Conservation (phyloP, 1,140 invertebrate species). For the Aphis craccivora region DNA sequence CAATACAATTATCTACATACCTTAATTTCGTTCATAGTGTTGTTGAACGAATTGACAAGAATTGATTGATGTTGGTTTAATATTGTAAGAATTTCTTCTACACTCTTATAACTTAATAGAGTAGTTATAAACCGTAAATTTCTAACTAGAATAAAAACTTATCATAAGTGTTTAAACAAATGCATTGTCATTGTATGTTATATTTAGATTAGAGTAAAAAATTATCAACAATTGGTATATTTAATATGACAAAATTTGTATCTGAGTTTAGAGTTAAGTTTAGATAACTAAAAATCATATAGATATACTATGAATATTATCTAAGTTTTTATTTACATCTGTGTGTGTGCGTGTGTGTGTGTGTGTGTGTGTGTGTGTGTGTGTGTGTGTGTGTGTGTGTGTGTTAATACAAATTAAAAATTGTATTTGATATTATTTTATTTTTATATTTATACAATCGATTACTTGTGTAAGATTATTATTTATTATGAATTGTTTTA, state of each 20-base stretch:
- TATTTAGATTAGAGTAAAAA: background rate
- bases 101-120: slow-evolving; percentile 15
- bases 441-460: no score
- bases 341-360: no score
- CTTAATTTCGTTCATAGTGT: slow-evolving; percentile 3
- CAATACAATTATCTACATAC: background rate
- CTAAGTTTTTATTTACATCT: background rate
- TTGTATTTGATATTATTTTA: no score
- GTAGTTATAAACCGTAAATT: slow-evolving; percentile 28
- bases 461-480: no score
- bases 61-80: slow-evolving; percentile 39
- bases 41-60: slow-evolving; percentile 6
- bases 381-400: no score
- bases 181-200: background rate
- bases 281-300: background rate
- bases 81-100: slow-evolving; percentile 16
- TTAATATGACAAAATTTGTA: background rate
- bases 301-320: background rate
- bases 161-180: background rate
- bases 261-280: background rate
- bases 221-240: background rate
- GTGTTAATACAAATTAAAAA: no score
- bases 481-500: no score
- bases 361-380: no score
- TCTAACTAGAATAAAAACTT: background rate